Evolutionary conservation across 2,797 vertebrate species (phyloP), one percentile per base, ranked within the genome.

Genomic region (Phrynocephalus vlangalii): DNA sequence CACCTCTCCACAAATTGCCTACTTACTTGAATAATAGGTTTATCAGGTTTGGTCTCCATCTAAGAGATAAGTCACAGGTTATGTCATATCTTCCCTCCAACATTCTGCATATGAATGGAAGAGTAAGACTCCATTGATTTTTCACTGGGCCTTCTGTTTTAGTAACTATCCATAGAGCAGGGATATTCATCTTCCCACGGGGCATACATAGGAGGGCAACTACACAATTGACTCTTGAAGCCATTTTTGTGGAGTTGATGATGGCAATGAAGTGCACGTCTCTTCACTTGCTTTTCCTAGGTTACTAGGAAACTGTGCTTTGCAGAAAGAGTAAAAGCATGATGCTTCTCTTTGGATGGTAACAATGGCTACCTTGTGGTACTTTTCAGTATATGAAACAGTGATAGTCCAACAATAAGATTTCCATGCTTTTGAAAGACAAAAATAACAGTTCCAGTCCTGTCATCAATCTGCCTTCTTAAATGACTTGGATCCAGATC

Each of bases 241-340:
- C 44, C 63, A 83, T 63, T 78, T 71, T 66, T 78, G 52, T 87
- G 4, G 60, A 16, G n/a, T 83, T 28, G 48, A 78, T 28, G 48
- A 78, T 71, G 28, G 38, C 28, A 78, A 11, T 67, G 56, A n/a
- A 78, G 38, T 5, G 11, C 78, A 78, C 22, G 48, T 56, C 52
- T 70, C 50, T 18, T n/a, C 8, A 67, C 75, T 86, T 13, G 44
- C 82, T 71, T 87, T 30, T 20, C 28, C 26, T 30, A 30, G 50
- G 30, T 86, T 72, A 60, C 56, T 48, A 83, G 44, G 82, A 83
- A 79, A 78, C 75, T 83, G 56, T 79, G 18, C 26, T 79, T 83
- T 84, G 67, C 24, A 4, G n/a, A 72, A 88, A 68, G 6, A 28
- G 26, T 9, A 28, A 89, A 68, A 38, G 56, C n/a, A 18, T 26